Base-by-base conservation (phyloP, 2,113 vertebrate species). In the Cebus imitator region DNA sequence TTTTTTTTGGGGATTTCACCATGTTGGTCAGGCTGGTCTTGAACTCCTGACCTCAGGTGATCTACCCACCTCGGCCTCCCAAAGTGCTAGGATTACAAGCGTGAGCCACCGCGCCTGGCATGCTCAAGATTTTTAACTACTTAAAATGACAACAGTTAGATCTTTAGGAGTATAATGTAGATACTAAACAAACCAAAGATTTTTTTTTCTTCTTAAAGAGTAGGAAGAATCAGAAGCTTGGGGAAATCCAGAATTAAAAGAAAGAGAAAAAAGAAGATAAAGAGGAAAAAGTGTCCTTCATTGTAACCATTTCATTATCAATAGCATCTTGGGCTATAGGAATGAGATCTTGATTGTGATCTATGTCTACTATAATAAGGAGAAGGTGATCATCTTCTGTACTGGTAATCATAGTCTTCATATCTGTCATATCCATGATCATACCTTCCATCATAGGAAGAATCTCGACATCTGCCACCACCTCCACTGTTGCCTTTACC, bases 301-400 rank as follows among this genome's bases (percentile, higher is more conserved):
- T 72, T 87, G 96, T 95, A 98, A 96, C 48, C 90, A 89, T 91
- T 98, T 96, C n/a, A 13, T 97, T 94, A 97, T 99, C 97, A 99
- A 96, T 99, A 99, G 87, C 98, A 98, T 84, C 99, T 98, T 98
- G 99, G 99, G 97, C 99, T 99, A 96, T 99, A 99, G 73, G 99
- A 99, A 96, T 99, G 99, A 89, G 99, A 99, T 98, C 99, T 98
- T 55, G 99, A 99, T 84, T 99, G 99, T 48, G 99, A 99, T 98
- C 99, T 99, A 97, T 99, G 99, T 70, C 99, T 98, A 97, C 99
- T 99, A 97, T 99, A 99, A 79, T 99, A 99, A 11, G 99, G 99
- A 27, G 99, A 99, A 40, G 99, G 99, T 57, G 99, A 99, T 98
- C 99, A 99, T 98, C 99, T 99, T 98, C 99, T 99, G 98, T 99